Evolutionary conservation across 35 echinoderm and acorn worm genomes (phyloP).

Genomic region (Stichopus chloronotus): DNA sequence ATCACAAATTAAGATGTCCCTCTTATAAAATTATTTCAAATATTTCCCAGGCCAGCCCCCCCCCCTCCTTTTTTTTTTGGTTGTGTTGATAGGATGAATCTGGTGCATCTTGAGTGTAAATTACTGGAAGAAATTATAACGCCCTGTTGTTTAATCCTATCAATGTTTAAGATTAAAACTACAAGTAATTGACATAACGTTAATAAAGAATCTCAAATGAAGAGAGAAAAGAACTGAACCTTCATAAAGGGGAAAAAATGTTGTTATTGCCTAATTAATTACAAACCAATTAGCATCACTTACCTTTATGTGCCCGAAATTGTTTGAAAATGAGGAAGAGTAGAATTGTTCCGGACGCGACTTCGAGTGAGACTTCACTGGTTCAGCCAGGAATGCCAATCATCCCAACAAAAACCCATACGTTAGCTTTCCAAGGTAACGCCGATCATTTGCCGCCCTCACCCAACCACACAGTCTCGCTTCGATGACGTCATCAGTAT

Average conservation of each 20-base stretch:
- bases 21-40: neutral
- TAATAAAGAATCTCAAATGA: too few relatives aligned
- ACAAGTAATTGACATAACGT: too few relatives aligned
- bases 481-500: neutral
- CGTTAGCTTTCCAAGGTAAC: neutral
- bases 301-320: neutral
- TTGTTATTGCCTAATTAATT: too few relatives aligned
- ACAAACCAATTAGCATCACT: neutral
- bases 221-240: too few relatives aligned
- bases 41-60: neutral
- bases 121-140: neutral
- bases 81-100: neutral
- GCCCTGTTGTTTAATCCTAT: too few relatives aligned
- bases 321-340: neutral
- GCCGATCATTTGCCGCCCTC: neutral
- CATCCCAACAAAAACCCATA: neutral
- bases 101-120: neutral
- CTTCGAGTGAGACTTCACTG: neutral
- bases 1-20: neutral
- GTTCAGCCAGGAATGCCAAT: neutral
- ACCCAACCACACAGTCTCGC: neutral
- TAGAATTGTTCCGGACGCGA: neutral
- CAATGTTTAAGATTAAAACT: too few relatives aligned
- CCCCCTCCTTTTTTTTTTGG: too few relatives aligned
- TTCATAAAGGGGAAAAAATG: too few relatives aligned